phyloP scores from a whole-genome alignment of 2,113 vertebrate species.

The Neolamprologus sp. region DNA sequence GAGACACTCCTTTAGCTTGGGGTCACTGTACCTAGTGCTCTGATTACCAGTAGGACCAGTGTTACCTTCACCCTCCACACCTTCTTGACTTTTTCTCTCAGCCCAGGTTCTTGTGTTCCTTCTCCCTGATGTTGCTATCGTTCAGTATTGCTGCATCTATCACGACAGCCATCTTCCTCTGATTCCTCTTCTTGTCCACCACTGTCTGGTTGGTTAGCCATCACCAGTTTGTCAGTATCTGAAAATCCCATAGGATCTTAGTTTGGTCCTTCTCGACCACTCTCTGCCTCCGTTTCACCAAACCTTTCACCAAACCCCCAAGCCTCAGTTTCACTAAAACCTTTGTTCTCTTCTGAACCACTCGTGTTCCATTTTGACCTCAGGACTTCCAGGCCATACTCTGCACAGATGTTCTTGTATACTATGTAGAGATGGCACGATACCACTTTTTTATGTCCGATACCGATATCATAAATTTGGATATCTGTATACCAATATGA shows the following conservation, averaged over 20 bases:
- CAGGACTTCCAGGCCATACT: background rate
- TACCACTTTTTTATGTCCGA: background rate
- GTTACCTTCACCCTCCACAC: background rate
- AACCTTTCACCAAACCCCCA: background rate
- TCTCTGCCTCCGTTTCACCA: background rate
- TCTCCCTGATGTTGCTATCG: background rate
- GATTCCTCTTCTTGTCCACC: background rate
- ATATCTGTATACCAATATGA: background rate
- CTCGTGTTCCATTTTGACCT: background rate
- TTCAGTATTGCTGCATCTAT: background rate
- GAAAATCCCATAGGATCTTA: background rate
- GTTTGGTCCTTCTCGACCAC: background rate
- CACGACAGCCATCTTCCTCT: background rate
- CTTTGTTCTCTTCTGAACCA: background rate
- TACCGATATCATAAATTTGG: background rate
- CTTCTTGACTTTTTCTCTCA: background rate
- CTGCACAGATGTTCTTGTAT: background rate
- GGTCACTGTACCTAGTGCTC: background rate
- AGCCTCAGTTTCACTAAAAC: background rate
- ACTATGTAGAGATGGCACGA: background rate
- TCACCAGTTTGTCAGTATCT: background rate
- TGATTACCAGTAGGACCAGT: background rate
- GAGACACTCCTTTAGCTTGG: background rate
- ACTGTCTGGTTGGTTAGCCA: background rate
- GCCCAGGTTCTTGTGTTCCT: background rate